Base-by-base conservation (phyloP, 64 coral and sea anemone genomes). In the Montipora foliosa region DNA sequence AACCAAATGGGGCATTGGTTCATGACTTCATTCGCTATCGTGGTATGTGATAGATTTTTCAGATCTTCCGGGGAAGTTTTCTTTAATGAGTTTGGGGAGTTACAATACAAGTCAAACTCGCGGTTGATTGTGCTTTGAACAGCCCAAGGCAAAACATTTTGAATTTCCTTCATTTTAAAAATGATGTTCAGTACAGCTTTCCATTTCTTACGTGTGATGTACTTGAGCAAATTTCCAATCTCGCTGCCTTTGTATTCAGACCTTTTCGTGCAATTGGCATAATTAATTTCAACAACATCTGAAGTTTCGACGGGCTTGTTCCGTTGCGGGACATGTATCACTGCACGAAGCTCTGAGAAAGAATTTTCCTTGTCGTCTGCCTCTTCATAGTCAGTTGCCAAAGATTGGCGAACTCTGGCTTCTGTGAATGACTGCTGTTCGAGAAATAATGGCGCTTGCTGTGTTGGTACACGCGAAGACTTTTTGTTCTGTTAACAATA, bases 161-260 rank as follows among this genome's bases (percentile, higher is more conserved):
- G 68, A 74, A 52, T 14, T 44, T 49, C 47, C 10, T 89, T 55
- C 47, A 89, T 75, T 57, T 76, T 89, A 22, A 75, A 89, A 74
- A 89, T 15, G 50, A 89, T 75, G 51, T 77, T 89, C n/a, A 89
- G 4, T 55, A 58, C 87, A 53, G 73, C 71, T 57, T 89, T 77
- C 87, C 67, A 89, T 55, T 89, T 74, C 21, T 89, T 89, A 17
- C 73, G 47, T 51, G 87, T 78, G 49, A 89, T 89, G 21, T 89
- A 89, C 58, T 89, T 78, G 47, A 89, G 11, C 64, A 19, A 13
- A 67, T 67, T 67, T 13, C 64, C 64, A 19, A 67, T 67, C 52
- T 55, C 52, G 64, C 11, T 19, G 5, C 64, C 64, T 16, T 67
- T 3, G 4, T 67, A 67, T 13, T 13, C 17, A 4, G 4, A 16